Conservation (phyloP, 2,888 invertebrate species). For the Brenthis ino region DNA sequence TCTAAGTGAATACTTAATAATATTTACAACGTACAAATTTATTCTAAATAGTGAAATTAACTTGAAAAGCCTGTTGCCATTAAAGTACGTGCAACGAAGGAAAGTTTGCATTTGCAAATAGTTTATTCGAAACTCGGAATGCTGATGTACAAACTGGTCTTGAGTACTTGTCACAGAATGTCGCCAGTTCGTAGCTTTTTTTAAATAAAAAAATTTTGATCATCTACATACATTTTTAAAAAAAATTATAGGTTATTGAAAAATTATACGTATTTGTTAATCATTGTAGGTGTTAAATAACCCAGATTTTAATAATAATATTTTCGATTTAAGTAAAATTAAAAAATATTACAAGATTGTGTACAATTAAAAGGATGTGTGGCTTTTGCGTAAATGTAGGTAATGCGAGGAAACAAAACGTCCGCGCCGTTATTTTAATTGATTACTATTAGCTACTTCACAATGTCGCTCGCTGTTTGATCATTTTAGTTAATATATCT, state of each 20-base stretch:
- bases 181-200: constrained; percentile 13
- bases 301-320: neutral
- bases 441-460: no score
- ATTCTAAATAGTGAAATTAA: constrained; percentile 20
- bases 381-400: constrained; percentile 52
- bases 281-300: neutral
- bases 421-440: constrained; percentile 10
- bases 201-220: neutral
- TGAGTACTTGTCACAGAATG: constrained; percentile 20
- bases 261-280: no score
- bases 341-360: neutral
- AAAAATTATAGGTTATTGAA: no score
- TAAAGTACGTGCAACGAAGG: constrained; percentile 39
- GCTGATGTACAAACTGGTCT: constrained; percentile 13
- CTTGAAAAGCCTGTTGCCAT: constrained; percentile 19
- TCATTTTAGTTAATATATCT: no score
- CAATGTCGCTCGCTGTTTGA: no score
- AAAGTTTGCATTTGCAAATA: constrained; percentile 56
- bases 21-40: constrained; percentile 3
- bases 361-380: constrained; percentile 47
- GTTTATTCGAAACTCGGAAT: constrained; percentile 46
- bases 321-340: constrained; percentile 7
- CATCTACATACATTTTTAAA: neutral
- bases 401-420: constrained; percentile 47
- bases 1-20: constrained; percentile 10